Evolutionary conservation across 2,113 vertebrate species (phyloP).

Genomic region (Melanerpes formicivorus): DNA sequence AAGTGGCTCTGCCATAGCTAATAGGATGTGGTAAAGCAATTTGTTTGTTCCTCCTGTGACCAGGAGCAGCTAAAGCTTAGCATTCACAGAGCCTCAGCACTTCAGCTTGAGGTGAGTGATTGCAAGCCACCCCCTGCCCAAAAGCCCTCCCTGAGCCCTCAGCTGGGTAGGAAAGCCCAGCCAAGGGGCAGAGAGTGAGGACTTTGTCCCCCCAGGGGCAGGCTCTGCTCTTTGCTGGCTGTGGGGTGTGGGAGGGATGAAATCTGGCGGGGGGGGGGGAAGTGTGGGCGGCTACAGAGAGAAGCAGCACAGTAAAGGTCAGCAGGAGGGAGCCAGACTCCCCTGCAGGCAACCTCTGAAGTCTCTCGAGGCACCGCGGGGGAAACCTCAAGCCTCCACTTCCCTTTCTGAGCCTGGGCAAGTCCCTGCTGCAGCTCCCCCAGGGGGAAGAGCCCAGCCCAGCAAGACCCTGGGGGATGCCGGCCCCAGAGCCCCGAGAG

Average conservation of each 20-base stretch:
- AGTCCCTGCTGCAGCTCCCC: background rate
- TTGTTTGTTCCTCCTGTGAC: background rate
- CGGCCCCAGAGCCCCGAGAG: background rate
- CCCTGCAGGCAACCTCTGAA: background rate
- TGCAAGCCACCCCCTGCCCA: background rate
- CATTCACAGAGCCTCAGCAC: background rate
- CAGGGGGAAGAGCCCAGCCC: background rate
- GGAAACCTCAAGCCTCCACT: conserved; percentile 9
- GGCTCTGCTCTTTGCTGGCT: background rate
- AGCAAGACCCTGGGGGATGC: background rate
- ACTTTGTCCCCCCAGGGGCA: background rate
- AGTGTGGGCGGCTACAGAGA: background rate
- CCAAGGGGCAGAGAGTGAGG: background rate
- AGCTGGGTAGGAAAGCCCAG: background rate
- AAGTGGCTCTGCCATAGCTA: background rate
- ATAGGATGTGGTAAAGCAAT: conserved; percentile 24
- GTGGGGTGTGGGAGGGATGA: background rate
- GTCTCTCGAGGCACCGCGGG: background rate
- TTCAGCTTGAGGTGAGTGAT: background rate
- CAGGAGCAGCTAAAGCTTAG: background rate
- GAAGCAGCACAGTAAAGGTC: conserved; percentile 47
- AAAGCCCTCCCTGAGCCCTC: background rate
- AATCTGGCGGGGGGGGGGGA: rapidly evolving
- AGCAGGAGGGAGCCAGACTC: background rate
- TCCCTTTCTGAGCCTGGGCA: background rate